Base-by-base conservation (phyloP, 1,140 invertebrate species). In the Diabrotica virgifera region DNA sequence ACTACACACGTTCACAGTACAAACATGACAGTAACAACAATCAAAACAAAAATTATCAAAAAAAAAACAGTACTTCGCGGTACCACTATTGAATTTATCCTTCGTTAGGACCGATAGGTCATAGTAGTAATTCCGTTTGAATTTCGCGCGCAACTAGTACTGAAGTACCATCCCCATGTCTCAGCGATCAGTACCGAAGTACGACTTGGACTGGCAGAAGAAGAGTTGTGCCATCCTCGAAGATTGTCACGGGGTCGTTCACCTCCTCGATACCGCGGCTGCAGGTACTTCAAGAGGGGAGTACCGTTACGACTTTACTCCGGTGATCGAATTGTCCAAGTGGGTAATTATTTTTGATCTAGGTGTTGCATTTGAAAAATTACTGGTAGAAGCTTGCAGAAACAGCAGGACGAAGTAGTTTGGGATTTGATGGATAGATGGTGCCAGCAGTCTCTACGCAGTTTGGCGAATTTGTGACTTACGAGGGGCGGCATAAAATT, bases 241-340 rank as follows among this genome's bases (percentile, higher is more conserved):
- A 71, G 65, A 73, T 63, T 53, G 55, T 54, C 57, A 61, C 64
- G 52, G 63, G 58, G 65, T 68, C 73, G 69, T 67, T 68, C 60
- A 74, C 72, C 73, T 66, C 69, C 65, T 60, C 53, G 64, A 66
- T 53, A 67, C 67, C 70, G 69, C 53, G 59, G 67, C 58, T 69
- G 71, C 64, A 70, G 68, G 72, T 69, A 68, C 64, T 64, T 62
- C 68, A 71, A 63, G 72, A 67, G 73, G 73, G 74, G 73, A 74
- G 68, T 76, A 76, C 74, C 74, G 74, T 76, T 76, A 76, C 58
- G 66, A 72, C 65, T 69, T 74, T 70, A 70, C 69, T 74, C 72
- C 65, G 63, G 69, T 74, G 70, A 74, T 74, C 73, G 71, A 74
- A 65, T 72, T 74, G 70, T 69, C 57, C 40, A 46, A 46, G 8